phyloP scores from a whole-genome alignment of 2,113 vertebrate species.

The Sakesphorus luctuosus region DNA sequence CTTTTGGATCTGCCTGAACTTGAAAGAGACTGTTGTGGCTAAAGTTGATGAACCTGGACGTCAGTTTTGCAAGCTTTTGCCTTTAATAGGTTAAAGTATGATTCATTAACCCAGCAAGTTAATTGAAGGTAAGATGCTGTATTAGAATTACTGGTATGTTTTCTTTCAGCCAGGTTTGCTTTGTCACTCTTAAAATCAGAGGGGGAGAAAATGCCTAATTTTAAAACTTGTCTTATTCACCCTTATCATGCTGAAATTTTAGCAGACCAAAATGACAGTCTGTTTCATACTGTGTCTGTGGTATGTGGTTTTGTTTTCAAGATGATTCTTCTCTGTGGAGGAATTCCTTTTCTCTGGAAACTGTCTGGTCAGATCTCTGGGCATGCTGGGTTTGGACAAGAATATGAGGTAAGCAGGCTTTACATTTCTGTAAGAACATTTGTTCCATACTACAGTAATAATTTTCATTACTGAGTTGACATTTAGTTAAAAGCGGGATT shows the following conservation, averaged over 20 bases:
- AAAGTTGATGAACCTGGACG: not conserved
- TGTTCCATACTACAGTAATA: not conserved
- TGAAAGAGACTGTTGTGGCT: not conserved
- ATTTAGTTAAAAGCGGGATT: not conserved
- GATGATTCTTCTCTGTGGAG: constrained; percentile 93
- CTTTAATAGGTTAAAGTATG: not conserved
- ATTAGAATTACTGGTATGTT: not conserved
- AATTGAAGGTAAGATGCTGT: not conserved
- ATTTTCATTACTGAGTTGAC: not conserved
- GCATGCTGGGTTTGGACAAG: constrained; percentile 84
- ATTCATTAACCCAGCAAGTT: not conserved
- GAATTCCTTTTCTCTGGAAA: constrained; percentile 94
- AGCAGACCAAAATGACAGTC: not conserved
- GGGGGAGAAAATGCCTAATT: not conserved
- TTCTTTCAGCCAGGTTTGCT: not conserved
- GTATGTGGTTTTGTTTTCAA: constrained; percentile 56
- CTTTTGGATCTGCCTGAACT: not conserved
- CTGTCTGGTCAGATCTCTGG: constrained; percentile 83
- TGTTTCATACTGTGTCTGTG: not conserved
- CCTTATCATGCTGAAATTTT: not conserved
- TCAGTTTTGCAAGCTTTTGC: not conserved
- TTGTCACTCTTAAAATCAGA: not conserved
- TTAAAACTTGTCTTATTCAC: not conserved
- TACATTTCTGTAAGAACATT: not conserved
- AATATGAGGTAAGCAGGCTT: constrained; percentile 85